A percentile compares a stretch with the other conserved stretches of the same genome.
phyloP scores from a whole-genome alignment of 2,888 invertebrate genomes.

The Eupithecia pulchellata region DNA sequence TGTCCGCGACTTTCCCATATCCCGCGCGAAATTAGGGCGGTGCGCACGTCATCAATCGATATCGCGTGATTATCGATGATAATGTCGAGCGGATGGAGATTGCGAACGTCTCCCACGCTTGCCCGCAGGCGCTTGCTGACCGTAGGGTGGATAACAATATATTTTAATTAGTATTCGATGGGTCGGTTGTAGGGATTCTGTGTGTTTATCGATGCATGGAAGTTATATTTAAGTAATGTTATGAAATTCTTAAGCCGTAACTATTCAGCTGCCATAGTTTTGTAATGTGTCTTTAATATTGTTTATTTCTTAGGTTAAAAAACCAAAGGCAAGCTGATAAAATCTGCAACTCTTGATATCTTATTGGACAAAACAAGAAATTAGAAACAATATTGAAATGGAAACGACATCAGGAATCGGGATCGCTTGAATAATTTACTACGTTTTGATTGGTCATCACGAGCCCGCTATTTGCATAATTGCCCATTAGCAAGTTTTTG shows the following conservation, averaged over 20 bases:
- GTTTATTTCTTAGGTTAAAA: too few relatives aligned
- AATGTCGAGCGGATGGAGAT: conserved; percentile 56
- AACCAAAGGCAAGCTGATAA: too few relatives aligned
- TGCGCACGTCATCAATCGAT: conserved; percentile 62
- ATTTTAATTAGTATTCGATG: conserved; percentile 34
- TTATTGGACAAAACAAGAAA: conserved; percentile 7
- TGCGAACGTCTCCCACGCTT: conserved; percentile 51
- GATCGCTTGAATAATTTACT: conserved; percentile 75
- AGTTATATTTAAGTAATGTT: not conserved
- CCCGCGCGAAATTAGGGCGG: conserved; percentile 47
- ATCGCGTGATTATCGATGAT: conserved; percentile 81
- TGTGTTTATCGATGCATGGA: conserved; percentile 5
- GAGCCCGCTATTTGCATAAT: conserved; percentile 75
- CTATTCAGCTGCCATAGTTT: not conserved
- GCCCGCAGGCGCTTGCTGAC: conserved; percentile 40
- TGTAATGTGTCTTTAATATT: not conserved
- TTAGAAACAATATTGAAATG: conserved; percentile 49
- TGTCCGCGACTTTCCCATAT: conserved; percentile 26
- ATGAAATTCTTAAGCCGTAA: not conserved
- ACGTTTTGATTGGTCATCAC: conserved; percentile 79
- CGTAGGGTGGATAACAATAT: conserved; percentile 33
- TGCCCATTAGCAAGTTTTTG: conserved; percentile 79
- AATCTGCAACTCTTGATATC: not conserved
- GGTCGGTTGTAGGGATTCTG: conserved; percentile 18
- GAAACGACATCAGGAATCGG: conserved; percentile 57